Evolutionary conservation across 2,888 invertebrate species (phyloP), one percentile per base, ranked within the genome.

Genomic region (Papilio demoleus): DNA sequence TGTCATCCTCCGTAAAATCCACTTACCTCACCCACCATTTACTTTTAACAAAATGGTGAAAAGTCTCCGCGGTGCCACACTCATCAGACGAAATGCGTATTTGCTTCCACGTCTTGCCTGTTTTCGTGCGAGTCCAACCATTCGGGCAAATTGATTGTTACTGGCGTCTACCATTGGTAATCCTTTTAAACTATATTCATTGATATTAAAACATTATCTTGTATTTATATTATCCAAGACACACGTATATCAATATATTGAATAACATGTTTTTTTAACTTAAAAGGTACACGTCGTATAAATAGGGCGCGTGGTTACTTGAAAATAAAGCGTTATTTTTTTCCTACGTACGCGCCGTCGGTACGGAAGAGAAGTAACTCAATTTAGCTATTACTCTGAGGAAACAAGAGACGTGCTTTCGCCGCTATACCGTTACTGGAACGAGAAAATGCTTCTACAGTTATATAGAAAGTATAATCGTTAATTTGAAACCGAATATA

Each of bases 361-460:
- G 36, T 61, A 36, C 22, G 38, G 22, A 40, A 67, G 67, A 36
- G 38, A 61, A 50, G 61, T 61, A 67, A 67, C 61, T 67, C 61
- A 61, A 67, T 67, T 67, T 61, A 67, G 61, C 62, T 42, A 67
- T 67, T 67, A 62, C 67, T 53, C 19, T 45, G 61, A 62, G 53
- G 60, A 67, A 60, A 50, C 50, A 61, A 50, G 31, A 40, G 27
- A 53, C 53, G 50, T 61, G 67, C 53, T 53, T 53, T 67, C 50
- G 40, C 19, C 60, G 22, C 22, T 58, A 17, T 56, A 56, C n/a
- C 53, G 31, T 56, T 56, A 56, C 31, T 27, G 31, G 14, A 56
- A 56, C 53, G 53, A 31, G 53, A 56, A 56, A 56, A 56, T 56
- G 53, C 31, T 56, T 27, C 53, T 31, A 56, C 53, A 56, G n/a